These are phyloP conservation scores for Malurus melanocephalus DNA, from an alignment of 2,113 vertebrate species.

Conservation along the genomic window DNA sequence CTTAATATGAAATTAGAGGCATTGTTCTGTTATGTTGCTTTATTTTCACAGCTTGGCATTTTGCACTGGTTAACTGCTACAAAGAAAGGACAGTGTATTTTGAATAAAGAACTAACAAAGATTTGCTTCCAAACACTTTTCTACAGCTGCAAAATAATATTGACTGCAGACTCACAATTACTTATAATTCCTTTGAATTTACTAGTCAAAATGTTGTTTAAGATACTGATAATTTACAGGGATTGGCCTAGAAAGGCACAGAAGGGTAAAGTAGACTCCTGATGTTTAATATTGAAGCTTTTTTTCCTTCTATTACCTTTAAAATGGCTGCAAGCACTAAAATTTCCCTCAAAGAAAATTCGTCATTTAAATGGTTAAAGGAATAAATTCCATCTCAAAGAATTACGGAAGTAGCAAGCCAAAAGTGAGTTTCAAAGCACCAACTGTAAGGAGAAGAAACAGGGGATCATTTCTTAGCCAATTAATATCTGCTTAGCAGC, in stretches of 20 bases:
- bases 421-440: not conserved
- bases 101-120: not conserved
- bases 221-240: not conserved
- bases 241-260: not conserved
- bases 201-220: not conserved
- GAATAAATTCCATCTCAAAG: not conserved
- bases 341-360: not conserved
- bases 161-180: not conserved
- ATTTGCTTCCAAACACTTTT: not conserved
- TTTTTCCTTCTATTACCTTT: not conserved
- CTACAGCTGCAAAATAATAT: not conserved
- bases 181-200: not conserved
- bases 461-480: conserved; percentile 10
- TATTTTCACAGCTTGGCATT: not conserved
- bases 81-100: not conserved
- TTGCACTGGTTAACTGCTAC: not conserved
- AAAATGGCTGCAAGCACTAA: not conserved
- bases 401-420: not conserved
- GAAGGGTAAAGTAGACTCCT: not conserved
- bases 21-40: not conserved
- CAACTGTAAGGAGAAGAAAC: not conserved
- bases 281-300: not conserved
- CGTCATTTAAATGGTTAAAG: not conserved
- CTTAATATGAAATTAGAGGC: not conserved
- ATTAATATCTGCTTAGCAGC: conserved; percentile 41